Percentiles rank a stretch among this genome's conserved stretches.
phyloP scores from a whole-genome alignment of 2,888 invertebrate species.

The Cyclophora punctaria region DNA sequence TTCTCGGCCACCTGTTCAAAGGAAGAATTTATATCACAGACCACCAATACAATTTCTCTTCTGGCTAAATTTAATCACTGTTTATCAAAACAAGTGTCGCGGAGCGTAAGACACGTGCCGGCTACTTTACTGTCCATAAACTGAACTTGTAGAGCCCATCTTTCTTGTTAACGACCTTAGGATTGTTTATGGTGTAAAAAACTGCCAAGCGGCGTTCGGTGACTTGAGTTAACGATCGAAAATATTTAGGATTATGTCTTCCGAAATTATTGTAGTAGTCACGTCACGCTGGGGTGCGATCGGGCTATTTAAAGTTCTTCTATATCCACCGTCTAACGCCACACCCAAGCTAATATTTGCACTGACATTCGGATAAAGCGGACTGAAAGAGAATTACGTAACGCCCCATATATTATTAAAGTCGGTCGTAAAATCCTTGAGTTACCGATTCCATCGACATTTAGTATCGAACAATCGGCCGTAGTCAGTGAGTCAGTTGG shows the following conservation, averaged over 20 bases:
- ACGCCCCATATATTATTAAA: slow-evolving; percentile 67
- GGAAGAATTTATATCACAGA: slow-evolving; percentile 22
- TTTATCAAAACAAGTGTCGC: slow-evolving; percentile 41
- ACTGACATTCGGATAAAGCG: slow-evolving; percentile 43
- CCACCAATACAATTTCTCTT: slow-evolving; percentile 13
- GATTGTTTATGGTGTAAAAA: slow-evolving; percentile 69
- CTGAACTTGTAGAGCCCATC: slow-evolving; percentile 66
- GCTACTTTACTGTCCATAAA: slow-evolving; percentile 71
- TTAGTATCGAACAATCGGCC: slow-evolving; percentile 65
- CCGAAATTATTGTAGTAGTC: slow-evolving; percentile 31
- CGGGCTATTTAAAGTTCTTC: slow-evolving; percentile 5
- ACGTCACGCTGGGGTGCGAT: slow-evolving; percentile 16
- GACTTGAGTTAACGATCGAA: slow-evolving; percentile 51
- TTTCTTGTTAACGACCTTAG: slow-evolving; percentile 69
- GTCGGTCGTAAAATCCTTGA: slow-evolving; percentile 63
- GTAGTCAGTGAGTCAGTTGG: slow-evolving; percentile 62
- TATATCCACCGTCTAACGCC: slow-evolving; percentile 19
- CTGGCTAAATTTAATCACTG: slow-evolving; percentile 22
- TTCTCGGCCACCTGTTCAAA: slow-evolving; percentile 24
- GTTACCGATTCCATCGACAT: slow-evolving; percentile 68
- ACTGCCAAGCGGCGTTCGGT: slow-evolving; percentile 44
- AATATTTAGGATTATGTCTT: slow-evolving; percentile 54
- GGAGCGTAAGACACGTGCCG: slow-evolving; percentile 52
- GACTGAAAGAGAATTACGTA: slow-evolving; percentile 56
- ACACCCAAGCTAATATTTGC: slow-evolving; percentile 36